Base-by-base conservation (phyloP, 30 jellyfish, hydroid and myxozoan species). In the Hydractinia echinata region DNA sequence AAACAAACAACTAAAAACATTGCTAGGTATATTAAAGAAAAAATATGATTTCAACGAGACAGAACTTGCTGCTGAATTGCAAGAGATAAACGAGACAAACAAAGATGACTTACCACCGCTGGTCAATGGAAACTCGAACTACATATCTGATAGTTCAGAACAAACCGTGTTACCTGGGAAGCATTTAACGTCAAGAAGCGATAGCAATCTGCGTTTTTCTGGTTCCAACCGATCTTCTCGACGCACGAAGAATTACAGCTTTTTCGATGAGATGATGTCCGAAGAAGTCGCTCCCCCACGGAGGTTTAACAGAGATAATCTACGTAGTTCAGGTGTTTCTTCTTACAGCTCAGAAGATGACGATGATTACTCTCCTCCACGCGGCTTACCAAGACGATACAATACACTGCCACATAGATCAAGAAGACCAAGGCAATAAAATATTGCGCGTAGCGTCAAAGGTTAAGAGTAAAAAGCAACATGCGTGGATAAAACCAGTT, bases 1-100 rank as follows among this genome's bases (percentile, higher is more conserved):
- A 60, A 82, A 82, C 64, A 53, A 16, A 49, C 86, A 82, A 53
- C 64, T 82, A 18, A 72, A 74, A 73, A 82, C 90, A 11, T 72
- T 82, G 53, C 80, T 82, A 18, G 82, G 90, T 6, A 82, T 82
- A 14, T 72, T 82, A 53, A 82, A 82, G 80, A 71, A 72, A 39
- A 82, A 74, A 72, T 82, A 82, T 44, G 56, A 82, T 49, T 82
- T 82, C 51, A 61, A 82, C 21, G 90, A 82, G 53, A 53, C 19
- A 21, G 90, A 82, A 3, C 61, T 82, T 13, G 86, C 88, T 10
- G 83, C 14, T 13, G 88, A 82, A 62, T 56, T 79, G 64, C 51
- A 79, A 79, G 30, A 55, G 61, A 19, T 54, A 20, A 71, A 71
- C 68, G 61, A 20, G 68, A 20, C 61, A 71, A 18, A 58, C 69